Evolutionary conservation across 2,113 vertebrate genomes (phyloP).

Genomic region (Camelus bactrianus): DNA sequence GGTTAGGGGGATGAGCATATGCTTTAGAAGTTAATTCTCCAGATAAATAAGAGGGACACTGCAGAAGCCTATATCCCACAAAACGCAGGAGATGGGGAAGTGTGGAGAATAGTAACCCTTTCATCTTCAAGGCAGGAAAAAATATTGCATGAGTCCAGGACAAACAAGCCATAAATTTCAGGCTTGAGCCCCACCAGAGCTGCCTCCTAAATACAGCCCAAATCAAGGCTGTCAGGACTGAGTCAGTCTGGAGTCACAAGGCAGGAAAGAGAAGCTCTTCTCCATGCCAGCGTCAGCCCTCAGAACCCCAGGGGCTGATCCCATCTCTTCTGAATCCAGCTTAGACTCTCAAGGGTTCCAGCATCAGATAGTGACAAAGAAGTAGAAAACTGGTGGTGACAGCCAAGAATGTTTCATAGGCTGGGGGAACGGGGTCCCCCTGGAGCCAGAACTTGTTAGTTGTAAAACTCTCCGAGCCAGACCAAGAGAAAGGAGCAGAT

Average conservation of each 20-base stretch:
- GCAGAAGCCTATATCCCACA: constrained; percentile 6
- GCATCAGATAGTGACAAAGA: not conserved
- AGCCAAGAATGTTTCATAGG: not conserved
- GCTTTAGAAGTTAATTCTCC: constrained; percentile 63
- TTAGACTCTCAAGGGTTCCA: not conserved
- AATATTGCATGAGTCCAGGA: constrained; percentile 31
- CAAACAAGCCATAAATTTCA: constrained; percentile 63
- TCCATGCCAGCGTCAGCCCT: not conserved
- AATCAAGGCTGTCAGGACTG: not conserved
- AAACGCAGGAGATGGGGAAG: constrained; percentile 16
- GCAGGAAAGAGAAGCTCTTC: not conserved
- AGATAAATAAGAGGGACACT: constrained; percentile 55
- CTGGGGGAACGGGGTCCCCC: not conserved
- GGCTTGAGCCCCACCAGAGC: constrained; percentile 57
- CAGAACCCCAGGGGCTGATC: not conserved
- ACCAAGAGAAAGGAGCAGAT: not conserved
- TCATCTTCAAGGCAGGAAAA: constrained; percentile 70
- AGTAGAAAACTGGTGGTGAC: not conserved
- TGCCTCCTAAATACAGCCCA: not conserved
- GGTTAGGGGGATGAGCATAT: not conserved
- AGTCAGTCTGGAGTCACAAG: not conserved
- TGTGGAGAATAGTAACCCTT: constrained; percentile 29
- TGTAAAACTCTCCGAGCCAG: constrained; percentile 33
- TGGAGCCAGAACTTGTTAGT: not conserved
- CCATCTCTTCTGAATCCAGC: not conserved